Evolutionary conservation across 2,113 vertebrate species (phyloP).

Genomic region (Psammodynastes pulverulentus): DNA sequence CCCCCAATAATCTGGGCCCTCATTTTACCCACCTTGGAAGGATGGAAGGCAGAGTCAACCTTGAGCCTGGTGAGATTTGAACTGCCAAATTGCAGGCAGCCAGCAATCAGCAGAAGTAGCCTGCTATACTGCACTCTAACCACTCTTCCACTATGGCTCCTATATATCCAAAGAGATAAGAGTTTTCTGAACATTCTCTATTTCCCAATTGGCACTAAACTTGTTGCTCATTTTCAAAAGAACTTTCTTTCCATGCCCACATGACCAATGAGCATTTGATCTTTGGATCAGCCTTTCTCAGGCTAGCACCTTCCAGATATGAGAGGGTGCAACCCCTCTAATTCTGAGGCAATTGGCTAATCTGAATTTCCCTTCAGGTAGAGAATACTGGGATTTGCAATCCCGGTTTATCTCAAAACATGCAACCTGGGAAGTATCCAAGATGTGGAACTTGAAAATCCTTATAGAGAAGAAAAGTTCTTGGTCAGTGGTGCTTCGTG

Average conservation of each 20-base stretch:
- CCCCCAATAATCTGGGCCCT: too few species aligned
- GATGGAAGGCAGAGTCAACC: too few species aligned
- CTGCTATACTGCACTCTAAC: too few species aligned
- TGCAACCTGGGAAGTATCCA: background rate
- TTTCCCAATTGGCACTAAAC: background rate
- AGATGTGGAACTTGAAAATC: background rate
- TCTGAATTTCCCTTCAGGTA: background rate
- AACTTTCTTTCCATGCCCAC: background rate
- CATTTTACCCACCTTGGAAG: too few species aligned
- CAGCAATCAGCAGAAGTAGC: too few species aligned
- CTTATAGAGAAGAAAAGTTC: background rate
- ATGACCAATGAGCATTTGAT: background rate
- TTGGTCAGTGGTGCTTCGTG: background rate
- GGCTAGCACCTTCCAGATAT: background rate
- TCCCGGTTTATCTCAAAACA: background rate
- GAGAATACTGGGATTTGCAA: background rate
- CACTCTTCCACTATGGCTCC: too few species aligned
- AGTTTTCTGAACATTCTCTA: background rate
- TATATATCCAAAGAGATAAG: background rate
- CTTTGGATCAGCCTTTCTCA: background rate
- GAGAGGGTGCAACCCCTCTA: background rate
- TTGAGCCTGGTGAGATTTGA: too few species aligned
- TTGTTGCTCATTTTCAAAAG: background rate
- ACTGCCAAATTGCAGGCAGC: too few species aligned
- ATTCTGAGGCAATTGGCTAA: background rate